Conservation (phyloP, 2,888 invertebrate species). For the Meteorus colon region DNA sequence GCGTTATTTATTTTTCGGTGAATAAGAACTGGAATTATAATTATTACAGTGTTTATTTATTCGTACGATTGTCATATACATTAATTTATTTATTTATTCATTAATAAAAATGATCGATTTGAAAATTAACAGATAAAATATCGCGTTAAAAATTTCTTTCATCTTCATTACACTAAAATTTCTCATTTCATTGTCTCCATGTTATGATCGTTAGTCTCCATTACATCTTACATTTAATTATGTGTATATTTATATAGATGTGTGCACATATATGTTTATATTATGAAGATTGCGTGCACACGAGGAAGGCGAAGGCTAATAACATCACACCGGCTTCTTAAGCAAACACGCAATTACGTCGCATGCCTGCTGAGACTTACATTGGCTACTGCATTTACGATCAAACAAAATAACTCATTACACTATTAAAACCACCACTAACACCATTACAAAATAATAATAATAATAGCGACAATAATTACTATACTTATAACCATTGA, state of each 20-base stretch:
- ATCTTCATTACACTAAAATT: background rate
- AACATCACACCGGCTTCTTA: conserved; percentile 30
- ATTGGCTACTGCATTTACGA: conserved; percentile 13
- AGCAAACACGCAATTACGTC: conserved; percentile 39
- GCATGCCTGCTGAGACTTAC: conserved; percentile 10
- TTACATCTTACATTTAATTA: background rate
- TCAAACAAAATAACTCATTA: conserved; percentile 5
- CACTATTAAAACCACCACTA: background rate
- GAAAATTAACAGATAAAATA: background rate
- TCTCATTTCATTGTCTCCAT: conserved; percentile 10
- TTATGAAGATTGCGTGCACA: conserved; percentile 27
- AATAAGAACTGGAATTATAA: too few species aligned
- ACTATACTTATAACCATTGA: background rate
- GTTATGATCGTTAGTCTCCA: background rate
- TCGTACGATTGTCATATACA: too few species aligned
- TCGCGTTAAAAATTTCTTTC: background rate
- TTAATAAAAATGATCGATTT: too few species aligned
- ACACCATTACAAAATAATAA: background rate
- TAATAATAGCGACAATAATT: background rate
- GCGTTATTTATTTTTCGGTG: too few species aligned
- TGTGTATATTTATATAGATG: background rate
- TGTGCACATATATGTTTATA: conserved; percentile 13
- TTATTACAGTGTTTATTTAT: too few species aligned
- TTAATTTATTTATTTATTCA: too few species aligned
- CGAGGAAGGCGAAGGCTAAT: conserved; percentile 30